A percentile compares a stretch with the other conserved stretches of the same genome.
phyloP scores from a whole-genome alignment of 2,888 invertebrate species.

The Subacronicta megacephala region DNA sequence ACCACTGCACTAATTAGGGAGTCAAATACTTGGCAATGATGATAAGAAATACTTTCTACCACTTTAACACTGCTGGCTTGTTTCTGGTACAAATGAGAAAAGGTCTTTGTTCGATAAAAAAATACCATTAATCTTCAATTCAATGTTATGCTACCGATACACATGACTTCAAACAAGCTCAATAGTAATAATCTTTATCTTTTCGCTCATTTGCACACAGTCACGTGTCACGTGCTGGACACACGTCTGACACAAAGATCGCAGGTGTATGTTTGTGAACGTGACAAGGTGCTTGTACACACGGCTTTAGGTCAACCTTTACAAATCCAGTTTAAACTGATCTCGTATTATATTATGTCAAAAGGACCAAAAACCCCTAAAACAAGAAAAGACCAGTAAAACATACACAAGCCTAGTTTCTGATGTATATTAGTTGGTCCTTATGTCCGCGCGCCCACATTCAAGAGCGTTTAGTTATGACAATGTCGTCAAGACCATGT shows the following conservation, averaged over 20 bases:
- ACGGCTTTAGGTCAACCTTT: too few species aligned
- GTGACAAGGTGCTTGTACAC: neutral
- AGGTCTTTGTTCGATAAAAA: too few species aligned
- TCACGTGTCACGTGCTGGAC: constrained; percentile 36
- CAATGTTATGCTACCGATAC: constrained; percentile 13
- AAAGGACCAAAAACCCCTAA: too few species aligned
- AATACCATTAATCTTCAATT: too few species aligned
- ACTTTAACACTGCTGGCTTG: too few species aligned
- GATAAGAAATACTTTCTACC: too few species aligned
- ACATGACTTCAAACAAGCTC: constrained; percentile 20
- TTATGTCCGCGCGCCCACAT: constrained; percentile 41
- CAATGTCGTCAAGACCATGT: constrained; percentile 49
- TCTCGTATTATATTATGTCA: too few species aligned
- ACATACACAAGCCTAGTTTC: neutral
- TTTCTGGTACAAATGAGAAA: too few species aligned
- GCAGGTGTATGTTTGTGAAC: constrained; percentile 23
- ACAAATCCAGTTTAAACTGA: too few species aligned
- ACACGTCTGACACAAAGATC: constrained; percentile 26
- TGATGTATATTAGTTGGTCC: constrained; percentile 11
- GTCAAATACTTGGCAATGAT: too few species aligned
- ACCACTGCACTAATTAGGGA: too few species aligned
- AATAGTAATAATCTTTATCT: constrained; percentile 31
- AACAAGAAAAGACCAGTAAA: neutral
- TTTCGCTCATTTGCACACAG: constrained; percentile 37
- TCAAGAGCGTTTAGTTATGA: constrained; percentile 30